Base-by-base conservation (phyloP, 1,140 invertebrate species). In the Medauroidea extradentata region DNA sequence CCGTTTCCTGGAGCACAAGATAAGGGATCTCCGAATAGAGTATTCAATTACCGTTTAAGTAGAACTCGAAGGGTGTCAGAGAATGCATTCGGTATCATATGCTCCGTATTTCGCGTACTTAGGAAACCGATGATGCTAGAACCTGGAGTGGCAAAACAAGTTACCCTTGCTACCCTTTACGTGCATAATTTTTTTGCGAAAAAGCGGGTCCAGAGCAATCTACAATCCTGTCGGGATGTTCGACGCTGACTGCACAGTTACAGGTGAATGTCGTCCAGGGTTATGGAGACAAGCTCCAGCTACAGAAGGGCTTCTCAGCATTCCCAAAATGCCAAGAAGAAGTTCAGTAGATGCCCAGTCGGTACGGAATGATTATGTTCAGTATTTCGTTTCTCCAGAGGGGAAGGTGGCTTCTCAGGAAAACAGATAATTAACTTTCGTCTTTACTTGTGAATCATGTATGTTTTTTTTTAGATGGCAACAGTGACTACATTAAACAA, bases 61-160 rank as follows among this genome's bases (percentile, higher is more conserved):
- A 21, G 65, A 34, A 65, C 61, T 7, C 48, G 67, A 38, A 58
- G 67, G 51, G 68, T 71, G 11, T 61, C 73, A 7, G 74, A 78
- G 61, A 75, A 77, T 62, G 66, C 67, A 11, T 77, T 77, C 66
- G 73, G 72, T 46, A 14, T 62, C 62, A 60, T 76, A 52, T 65
- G 71, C 25, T 49, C 46, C 18, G 23, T 44, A 5, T 60, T 60
- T 48, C 3, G 57, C 9, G 34, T 62, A 2, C n/a, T 62, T 25
- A 23, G 50, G 21, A 60, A 54, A 48, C 61, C 57, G 21, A 56
- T 53, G 19, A 13, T 48, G 3, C 13, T 48, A 7, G 5, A 34
- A 11, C 29, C 29, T 34, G 29, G 11, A 34, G 11, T 34, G 11
- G 29, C 29, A 34, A 34, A 11, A 11, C 4, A 34, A 34, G 39